Evolutionary conservation across 2,888 invertebrate species (phyloP), one percentile per base, ranked within the genome.

Genomic region (Dynastes maya): DNA sequence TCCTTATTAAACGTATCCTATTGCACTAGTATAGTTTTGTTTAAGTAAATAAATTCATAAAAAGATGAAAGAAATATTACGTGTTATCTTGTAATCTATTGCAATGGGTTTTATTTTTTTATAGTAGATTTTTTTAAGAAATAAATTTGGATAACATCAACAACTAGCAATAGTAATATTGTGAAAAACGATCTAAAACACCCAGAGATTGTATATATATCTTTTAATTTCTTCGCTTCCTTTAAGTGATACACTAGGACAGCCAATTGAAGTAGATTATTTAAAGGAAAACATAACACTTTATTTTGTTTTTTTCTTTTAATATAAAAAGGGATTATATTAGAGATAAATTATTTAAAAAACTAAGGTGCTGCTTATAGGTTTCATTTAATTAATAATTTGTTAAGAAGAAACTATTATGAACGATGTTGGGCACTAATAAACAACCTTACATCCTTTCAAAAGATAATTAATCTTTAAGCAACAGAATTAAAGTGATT

Each of bases 1-100:
- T 71, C 55, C 37, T 37, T 32, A 51, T 13, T 5, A 8, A 16
- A n/a, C 55, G 55, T 71, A 37, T 51, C 58, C 55, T 71, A 71
- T 71, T 71, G 71, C 71, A 71, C 71, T 71, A 71, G 9, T 58
- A 71, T 71, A 71, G 45, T 45, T 71, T 37, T 51, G 3, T 49
- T 71, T 71, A 71, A 71, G 71, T 71, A 68, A 68, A 68, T 32
- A 32, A 32, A 32, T 71, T 71, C 40, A 55, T 55, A 58, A 71
- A 40, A 13, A 6, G 5, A 65, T 65, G 16, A 40, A 68, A 11
- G 11, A 11, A 22, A 40, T 13, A n/a, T 16, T n/a, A 55, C n/a
- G 53, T 55, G 13, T 55, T 68, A 45, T 11, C 11, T 45, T 37
- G 40, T 68, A 51, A 68, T 68, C 68, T 27, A 68, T 68, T 16